These are phyloP conservation scores for Calyptommatus sinebrachiatus DNA, from an alignment of 2,113 vertebrate genomes.

Conservation along the genomic window DNA sequence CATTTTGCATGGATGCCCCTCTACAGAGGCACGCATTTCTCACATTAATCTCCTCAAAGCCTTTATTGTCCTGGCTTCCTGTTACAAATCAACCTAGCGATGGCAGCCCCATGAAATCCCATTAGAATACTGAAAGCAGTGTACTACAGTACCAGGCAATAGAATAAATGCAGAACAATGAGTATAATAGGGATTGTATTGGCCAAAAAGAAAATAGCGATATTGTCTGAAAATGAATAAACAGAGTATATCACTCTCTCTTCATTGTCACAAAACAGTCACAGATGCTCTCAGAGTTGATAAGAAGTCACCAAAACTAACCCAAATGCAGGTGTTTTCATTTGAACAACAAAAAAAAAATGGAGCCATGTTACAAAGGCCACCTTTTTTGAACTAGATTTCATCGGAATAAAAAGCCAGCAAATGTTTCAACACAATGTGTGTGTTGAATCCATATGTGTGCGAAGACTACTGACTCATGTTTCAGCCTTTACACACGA, in stretches of 20 bases:
- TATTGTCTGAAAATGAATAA: constrained; percentile 52
- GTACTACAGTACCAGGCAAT: constrained; percentile 75
- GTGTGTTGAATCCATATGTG: too few species aligned
- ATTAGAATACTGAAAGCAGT: constrained; percentile 71
- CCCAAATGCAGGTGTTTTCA: neutral
- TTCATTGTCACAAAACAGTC: constrained; percentile 25
- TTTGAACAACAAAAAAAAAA: neutral
- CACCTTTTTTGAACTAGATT: too few species aligned
- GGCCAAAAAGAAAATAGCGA: constrained; percentile 55
- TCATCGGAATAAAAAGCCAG: too few species aligned
- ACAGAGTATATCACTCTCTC: neutral
- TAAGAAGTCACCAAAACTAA: constrained; percentile 14
- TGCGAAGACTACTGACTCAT: too few species aligned
- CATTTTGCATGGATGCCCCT: constrained; percentile 66
- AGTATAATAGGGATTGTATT: constrained; percentile 67
- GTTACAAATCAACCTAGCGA: constrained; percentile 69
- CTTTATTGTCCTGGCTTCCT: constrained; percentile 74
- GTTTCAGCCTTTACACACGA: too few species aligned
- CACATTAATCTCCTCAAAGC: constrained; percentile 74
- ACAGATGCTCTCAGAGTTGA: constrained; percentile 22
- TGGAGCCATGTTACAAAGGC: too few species aligned
- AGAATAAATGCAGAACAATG: constrained; percentile 66
- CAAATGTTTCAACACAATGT: too few species aligned
- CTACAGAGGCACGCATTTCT: constrained; percentile 69
- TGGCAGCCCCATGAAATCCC: constrained; percentile 61